Evolutionary conservation across 2,888 invertebrate species (phyloP).

Genomic region (Leptinotarsa haldemani): DNA sequence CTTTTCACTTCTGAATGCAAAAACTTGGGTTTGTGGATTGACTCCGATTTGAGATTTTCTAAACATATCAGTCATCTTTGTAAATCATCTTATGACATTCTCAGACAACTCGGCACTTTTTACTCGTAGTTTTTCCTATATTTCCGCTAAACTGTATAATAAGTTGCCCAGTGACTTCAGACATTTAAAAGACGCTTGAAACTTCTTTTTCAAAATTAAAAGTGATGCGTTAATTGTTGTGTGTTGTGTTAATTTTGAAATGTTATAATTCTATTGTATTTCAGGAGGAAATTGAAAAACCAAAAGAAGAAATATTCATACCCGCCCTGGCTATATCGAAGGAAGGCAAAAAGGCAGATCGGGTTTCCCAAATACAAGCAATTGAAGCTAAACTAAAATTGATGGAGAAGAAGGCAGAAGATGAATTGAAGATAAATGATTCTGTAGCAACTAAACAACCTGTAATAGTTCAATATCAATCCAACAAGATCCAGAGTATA

Average conservation of each 20-base stretch:
- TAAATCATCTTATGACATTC: no score
- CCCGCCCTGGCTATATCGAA: constrained; percentile 79
- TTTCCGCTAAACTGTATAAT: no score
- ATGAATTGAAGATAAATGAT: constrained; percentile 82
- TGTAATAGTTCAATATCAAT: constrained; percentile 77
- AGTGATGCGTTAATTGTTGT: no score
- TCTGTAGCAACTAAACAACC: constrained; percentile 75
- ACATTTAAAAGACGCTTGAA: no score
- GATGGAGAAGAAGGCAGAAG: constrained; percentile 77
- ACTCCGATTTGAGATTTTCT: no score
- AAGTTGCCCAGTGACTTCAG: no score
- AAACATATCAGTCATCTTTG: no score
- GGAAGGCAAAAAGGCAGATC: constrained; percentile 75
- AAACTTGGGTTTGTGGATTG: no score
- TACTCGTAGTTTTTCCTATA: no score
- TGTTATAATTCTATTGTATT: constrained; percentile 35
- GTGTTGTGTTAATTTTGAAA: not conserved
- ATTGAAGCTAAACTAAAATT: constrained; percentile 88
- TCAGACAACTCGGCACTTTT: no score
- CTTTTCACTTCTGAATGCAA: no score
- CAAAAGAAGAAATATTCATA: constrained; percentile 81
- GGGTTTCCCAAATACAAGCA: constrained; percentile 85
- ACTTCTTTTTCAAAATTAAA: no score
- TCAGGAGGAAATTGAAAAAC: constrained; percentile 81
- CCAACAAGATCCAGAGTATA: constrained; percentile 66